These are phyloP conservation scores for Ophiodon elongatus DNA, from an alignment of 2,113 vertebrate species.

Conservation along the genomic window DNA sequence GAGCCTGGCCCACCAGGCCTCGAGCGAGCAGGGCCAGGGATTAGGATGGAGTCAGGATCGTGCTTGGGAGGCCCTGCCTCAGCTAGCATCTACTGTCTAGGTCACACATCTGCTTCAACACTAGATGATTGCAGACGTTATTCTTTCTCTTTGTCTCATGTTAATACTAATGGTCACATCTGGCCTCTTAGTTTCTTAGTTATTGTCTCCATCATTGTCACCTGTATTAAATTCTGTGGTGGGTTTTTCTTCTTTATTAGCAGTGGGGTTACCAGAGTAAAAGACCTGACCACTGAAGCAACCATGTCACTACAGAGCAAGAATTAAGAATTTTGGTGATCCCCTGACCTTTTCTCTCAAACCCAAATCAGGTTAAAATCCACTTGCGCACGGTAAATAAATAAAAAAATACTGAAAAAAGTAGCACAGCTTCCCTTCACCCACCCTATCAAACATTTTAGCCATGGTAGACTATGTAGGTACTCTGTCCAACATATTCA, in stretches of 20 bases:
- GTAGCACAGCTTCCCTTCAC: too few relatives aligned
- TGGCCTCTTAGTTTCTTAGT: neutral
- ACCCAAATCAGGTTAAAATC: too few relatives aligned
- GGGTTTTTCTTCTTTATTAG: neutral
- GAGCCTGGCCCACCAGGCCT: slow-evolving; percentile 84
- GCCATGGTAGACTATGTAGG: too few relatives aligned
- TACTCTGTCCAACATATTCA: too few relatives aligned
- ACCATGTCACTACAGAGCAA: neutral
- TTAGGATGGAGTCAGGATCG: slow-evolving; percentile 38
- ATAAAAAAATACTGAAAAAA: too few relatives aligned
- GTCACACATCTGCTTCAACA: slow-evolving; percentile 35
- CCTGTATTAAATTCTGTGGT: neutral
- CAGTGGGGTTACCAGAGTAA: neutral
- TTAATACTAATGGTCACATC: neutral
- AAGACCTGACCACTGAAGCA: neutral
- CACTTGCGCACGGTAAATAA: too few relatives aligned
- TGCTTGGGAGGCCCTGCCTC: slow-evolving; percentile 34
- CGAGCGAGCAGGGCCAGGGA: slow-evolving; percentile 43
- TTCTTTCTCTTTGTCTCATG: neutral
- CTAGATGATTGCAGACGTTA: neutral
- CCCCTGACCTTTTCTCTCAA: too few relatives aligned
- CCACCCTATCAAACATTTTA: too few relatives aligned
- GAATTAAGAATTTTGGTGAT: too few relatives aligned
- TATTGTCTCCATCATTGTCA: neutral
- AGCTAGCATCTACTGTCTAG: slow-evolving; percentile 75